Conservation (phyloP, 2,888 invertebrate genomes). For the Tineola bisselliella region DNA sequence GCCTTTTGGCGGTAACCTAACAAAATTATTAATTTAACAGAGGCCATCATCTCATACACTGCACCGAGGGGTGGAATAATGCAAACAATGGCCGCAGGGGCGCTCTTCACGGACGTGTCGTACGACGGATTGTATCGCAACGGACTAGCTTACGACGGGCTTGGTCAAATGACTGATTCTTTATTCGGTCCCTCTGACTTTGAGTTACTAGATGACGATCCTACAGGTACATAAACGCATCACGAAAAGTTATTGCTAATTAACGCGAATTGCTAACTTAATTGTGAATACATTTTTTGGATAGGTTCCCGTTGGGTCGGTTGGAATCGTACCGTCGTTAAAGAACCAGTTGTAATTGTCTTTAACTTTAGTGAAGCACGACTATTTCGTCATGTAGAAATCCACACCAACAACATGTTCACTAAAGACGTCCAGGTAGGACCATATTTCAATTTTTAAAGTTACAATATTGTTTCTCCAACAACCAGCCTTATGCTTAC, state of each 20-base stretch:
- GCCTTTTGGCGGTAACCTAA: constrained; percentile 38
- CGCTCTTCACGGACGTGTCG: constrained; percentile 78
- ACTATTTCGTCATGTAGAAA: constrained; percentile 76
- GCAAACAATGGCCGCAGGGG: constrained; percentile 72
- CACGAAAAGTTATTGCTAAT: background rate
- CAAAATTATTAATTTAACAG: constrained; percentile 52
- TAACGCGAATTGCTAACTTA: background rate
- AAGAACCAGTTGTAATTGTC: constrained; percentile 73
- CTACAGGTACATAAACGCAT: constrained; percentile 52
- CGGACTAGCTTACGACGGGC: constrained; percentile 70
- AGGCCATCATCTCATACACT: constrained; percentile 73
- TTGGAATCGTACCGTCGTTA: constrained; percentile 77
- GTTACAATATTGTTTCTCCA: background rate
- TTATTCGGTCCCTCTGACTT: constrained; percentile 74
- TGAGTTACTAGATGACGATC: constrained; percentile 67
- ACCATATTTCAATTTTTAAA: background rate
- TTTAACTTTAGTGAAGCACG: constrained; percentile 84
- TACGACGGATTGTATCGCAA: constrained; percentile 77
- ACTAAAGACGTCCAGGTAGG: constrained; percentile 81
- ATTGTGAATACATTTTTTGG: constrained; percentile 12
- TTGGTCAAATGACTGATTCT: constrained; percentile 86
- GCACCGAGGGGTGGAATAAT: constrained; percentile 73
- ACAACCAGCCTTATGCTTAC: background rate
- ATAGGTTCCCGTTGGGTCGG: constrained; percentile 83
- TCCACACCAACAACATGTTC: constrained; percentile 84